These are phyloP conservation scores for Drosophila erecta DNA, from an alignment of 1,140 invertebrate genomes.

Conservation along the genomic window DNA sequence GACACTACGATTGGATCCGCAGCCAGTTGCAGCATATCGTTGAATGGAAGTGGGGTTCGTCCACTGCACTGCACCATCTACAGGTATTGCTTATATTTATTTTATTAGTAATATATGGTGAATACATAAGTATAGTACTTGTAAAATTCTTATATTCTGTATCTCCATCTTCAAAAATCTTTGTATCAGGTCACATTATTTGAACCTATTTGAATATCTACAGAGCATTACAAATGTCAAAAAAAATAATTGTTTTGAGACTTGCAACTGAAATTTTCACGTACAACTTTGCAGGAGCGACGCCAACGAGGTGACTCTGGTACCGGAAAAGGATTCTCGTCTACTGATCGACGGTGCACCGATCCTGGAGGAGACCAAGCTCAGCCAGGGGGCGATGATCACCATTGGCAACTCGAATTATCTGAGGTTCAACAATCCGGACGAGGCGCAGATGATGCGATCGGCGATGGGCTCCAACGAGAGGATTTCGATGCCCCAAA, in stretches of 20 bases:
- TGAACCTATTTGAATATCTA: too few species aligned
- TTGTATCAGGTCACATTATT: too few species aligned
- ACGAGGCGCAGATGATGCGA: slow-evolving; percentile 93
- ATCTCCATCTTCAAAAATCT: too few species aligned
- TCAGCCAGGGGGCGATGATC: slow-evolving; percentile 91
- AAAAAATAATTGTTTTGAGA: too few species aligned
- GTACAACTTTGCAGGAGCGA: slow-evolving; percentile 77
- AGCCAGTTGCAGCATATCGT: slow-evolving; percentile 90
- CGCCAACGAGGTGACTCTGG: slow-evolving; percentile 92
- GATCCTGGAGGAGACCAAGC: slow-evolving; percentile 70
- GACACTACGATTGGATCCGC: slow-evolving; percentile 90
- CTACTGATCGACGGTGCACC: slow-evolving; percentile 75
- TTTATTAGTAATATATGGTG: too few species aligned
- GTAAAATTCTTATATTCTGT: neutral
- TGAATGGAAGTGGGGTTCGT: slow-evolving; percentile 92
- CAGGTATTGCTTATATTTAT: slow-evolving; percentile 10
- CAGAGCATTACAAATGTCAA: too few species aligned
- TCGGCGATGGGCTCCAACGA: slow-evolving; percentile 85
- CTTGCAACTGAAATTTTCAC: too few species aligned
- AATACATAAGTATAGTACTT: too few species aligned
- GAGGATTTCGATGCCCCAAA: slow-evolving; percentile 90
- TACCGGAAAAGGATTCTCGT: slow-evolving; percentile 86
- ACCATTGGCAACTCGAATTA: slow-evolving; percentile 94
- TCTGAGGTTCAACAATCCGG: slow-evolving; percentile 95
- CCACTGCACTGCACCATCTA: slow-evolving; percentile 92